Conservation (phyloP, 2,888 invertebrate species). For the Achlya flavicornis region DNA sequence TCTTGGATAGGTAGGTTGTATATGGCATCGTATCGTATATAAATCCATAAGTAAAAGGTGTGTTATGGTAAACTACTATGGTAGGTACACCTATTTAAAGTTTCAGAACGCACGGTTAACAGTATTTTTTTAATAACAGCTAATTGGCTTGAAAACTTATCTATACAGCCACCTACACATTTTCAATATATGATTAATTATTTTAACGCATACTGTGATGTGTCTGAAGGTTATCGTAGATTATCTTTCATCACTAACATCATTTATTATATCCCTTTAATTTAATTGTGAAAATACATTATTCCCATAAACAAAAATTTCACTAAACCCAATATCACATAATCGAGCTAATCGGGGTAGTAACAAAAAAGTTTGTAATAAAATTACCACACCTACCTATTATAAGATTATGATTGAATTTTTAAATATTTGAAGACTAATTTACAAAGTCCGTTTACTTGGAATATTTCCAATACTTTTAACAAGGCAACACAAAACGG, state of each 20-base stretch:
- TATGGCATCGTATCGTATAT: too few species aligned
- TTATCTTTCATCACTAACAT: background rate
- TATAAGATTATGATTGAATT: background rate
- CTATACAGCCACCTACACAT: background rate
- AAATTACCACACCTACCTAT: conserved; percentile 1
- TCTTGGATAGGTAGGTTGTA: too few species aligned
- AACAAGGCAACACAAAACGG: conserved; percentile 3
- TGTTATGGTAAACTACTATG: too few species aligned
- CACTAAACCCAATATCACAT: background rate
- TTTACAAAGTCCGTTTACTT: background rate
- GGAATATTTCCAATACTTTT: conserved; percentile 1
- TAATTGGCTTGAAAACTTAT: background rate
- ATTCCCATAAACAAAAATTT: background rate
- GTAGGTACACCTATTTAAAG: too few species aligned
- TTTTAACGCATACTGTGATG: background rate
- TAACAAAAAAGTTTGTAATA: background rate
- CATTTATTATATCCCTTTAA: background rate
- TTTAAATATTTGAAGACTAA: background rate
- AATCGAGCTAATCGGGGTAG: background rate
- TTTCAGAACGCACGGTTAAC: background rate
- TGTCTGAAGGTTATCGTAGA: background rate
- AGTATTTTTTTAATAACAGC: background rate
- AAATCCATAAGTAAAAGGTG: too few species aligned
- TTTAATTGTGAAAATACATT: background rate
- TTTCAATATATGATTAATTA: background rate